Percentiles rank a stretch among this genome's conserved stretches.
These are phyloP conservation scores for Yponomeuta evonymella DNA, from an alignment of 2,888 invertebrate species.

Conservation along the genomic window DNA sequence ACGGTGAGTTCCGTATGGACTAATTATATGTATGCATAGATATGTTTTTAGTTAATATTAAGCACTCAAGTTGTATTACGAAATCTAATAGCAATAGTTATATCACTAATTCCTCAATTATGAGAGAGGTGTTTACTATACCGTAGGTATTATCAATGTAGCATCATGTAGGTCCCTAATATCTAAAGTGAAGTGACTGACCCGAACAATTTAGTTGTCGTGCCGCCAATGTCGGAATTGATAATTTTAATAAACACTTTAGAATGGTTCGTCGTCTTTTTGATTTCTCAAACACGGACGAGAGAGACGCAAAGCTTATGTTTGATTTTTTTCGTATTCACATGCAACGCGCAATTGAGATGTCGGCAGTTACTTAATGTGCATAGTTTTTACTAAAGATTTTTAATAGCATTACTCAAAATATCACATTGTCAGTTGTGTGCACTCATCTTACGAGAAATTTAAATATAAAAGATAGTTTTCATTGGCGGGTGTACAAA, in stretches of 20 bases:
- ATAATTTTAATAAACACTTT: neutral
- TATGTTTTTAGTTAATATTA: neutral
- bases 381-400: neutral
- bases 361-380: neutral
- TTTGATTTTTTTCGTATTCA: neutral
- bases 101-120: too few species aligned
- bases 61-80: neutral
- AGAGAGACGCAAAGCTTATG: neutral
- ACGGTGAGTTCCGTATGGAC: too few species aligned
- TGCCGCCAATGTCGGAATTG: neutral
- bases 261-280: neutral
- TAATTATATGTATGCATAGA: neutral
- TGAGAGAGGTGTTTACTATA: too few species aligned
- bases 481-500: constrained; percentile 9
- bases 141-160: neutral
- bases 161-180: neutral
- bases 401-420: constrained; percentile 48
- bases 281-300: neutral
- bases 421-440: constrained; percentile 55
- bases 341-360: neutral
- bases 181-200: neutral
- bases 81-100: too few species aligned
- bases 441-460: constrained; percentile 38
- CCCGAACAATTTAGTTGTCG: neutral
- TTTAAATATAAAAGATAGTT: constrained; percentile 21